Conservation (phyloP, 2,113 vertebrate genomes). For the Hypomesus transpacificus region DNA sequence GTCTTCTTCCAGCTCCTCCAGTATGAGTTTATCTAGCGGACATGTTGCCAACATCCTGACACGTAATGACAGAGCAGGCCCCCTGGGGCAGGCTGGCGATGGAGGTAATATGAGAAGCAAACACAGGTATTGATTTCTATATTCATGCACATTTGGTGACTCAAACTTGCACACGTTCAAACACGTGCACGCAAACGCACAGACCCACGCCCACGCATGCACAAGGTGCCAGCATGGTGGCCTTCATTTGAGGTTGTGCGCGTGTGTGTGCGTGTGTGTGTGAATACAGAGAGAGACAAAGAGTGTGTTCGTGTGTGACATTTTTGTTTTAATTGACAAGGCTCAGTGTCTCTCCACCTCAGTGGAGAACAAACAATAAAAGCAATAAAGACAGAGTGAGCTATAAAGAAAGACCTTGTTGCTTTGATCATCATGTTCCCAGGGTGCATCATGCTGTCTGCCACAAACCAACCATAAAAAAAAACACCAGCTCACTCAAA, state of each 20-base stretch:
- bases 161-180: not conserved
- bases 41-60: too few relatives aligned
- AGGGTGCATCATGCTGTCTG: conserved; percentile 22
- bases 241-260: conserved; percentile 37
- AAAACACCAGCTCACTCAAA: conserved; percentile 4
- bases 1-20: too few relatives aligned
- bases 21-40: too few relatives aligned
- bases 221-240: conserved; percentile 7
- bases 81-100: too few relatives aligned
- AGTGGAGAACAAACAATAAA: conserved; percentile 53
- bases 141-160: not conserved
- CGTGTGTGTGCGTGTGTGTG: conserved; percentile 20
- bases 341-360: conserved; percentile 39
- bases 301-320: conserved; percentile 2
- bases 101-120: too few relatives aligned
- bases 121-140: too few relatives aligned
- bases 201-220: conserved; percentile 1
- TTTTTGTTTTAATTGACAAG: conserved; percentile 53
- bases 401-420: conserved; percentile 51
- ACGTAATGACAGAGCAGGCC: too few relatives aligned
- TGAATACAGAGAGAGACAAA: not conserved
- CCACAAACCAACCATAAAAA: conserved; percentile 1
- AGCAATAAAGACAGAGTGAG: conserved; percentile 55
- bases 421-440: conserved; percentile 49
- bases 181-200: conserved; percentile 7